Conservation (phyloP, 2,888 invertebrate genomes). For the Camponotus fellah region DNA sequence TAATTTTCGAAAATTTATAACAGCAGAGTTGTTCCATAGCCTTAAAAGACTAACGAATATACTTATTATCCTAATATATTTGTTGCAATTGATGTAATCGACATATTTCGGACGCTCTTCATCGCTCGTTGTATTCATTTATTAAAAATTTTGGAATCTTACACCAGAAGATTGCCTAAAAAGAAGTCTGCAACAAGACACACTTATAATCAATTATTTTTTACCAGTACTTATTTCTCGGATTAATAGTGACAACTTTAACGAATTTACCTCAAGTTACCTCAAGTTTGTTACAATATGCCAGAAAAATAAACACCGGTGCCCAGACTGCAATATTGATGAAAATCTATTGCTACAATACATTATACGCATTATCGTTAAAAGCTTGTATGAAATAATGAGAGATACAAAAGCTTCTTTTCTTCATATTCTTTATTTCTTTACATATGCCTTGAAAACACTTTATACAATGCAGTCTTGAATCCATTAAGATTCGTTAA, state of each 20-base stretch:
- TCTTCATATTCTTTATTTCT: neutral
- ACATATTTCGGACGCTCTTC: conserved; percentile 4
- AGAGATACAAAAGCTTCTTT: neutral
- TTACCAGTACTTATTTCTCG: neutral
- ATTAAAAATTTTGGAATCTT: neutral
- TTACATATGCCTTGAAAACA: neutral
- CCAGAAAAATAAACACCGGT: neutral
- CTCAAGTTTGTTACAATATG: neutral
- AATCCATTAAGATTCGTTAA: neutral
- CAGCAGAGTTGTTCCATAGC: neutral
- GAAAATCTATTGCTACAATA: neutral
- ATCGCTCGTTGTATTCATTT: neutral
- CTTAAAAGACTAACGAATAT: conserved; percentile 3
- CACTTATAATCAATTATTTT: neutral
- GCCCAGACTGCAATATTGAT: neutral
- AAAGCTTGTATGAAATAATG: neutral
- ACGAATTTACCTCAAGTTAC: conserved; percentile 12
- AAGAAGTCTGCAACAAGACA: conserved; percentile 17
- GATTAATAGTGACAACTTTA: neutral
- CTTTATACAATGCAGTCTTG: conserved; percentile 38
- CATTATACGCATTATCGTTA: neutral
- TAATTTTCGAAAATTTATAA: conserved; percentile 7
- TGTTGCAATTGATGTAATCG: neutral
- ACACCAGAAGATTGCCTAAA: neutral
- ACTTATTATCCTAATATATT: neutral